Conservation (phyloP, 2,888 invertebrate genomes). For the Ectropis crepuscularia region DNA sequence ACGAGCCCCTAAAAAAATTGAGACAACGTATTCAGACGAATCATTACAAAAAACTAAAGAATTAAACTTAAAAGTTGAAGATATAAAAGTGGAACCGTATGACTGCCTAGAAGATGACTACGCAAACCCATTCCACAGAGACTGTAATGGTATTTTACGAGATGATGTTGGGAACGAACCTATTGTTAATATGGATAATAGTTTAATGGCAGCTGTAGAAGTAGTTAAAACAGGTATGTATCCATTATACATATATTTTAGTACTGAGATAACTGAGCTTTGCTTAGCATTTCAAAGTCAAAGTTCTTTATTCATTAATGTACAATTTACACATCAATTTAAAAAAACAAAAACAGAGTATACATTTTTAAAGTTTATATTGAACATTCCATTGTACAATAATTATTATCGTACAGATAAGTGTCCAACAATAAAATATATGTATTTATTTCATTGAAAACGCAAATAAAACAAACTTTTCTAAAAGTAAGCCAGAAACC, state of each 20-base stretch:
- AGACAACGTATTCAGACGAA: slow-evolving; percentile 18
- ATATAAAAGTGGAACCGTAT: slow-evolving; percentile 54
- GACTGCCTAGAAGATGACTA: slow-evolving; percentile 52
- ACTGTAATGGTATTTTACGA: slow-evolving; percentile 55
- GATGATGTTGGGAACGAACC: slow-evolving; percentile 46
- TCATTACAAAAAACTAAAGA: slow-evolving; percentile 14
- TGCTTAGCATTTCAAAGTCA: too few relatives aligned
- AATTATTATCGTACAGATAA: too few relatives aligned
- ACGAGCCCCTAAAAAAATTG: not conserved
- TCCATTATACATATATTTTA: slow-evolving; percentile 2
- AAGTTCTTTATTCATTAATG: too few relatives aligned
- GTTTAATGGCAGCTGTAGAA: slow-evolving; percentile 56
- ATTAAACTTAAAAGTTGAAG: slow-evolving; percentile 29
- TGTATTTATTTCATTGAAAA: too few relatives aligned
- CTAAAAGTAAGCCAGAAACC: too few relatives aligned
- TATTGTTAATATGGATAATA: slow-evolving; percentile 58
- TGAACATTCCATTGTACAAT: too few relatives aligned
- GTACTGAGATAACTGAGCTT: too few relatives aligned
- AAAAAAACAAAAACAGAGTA: too few relatives aligned
- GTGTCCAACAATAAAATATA: too few relatives aligned
- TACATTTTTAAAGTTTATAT: too few relatives aligned
- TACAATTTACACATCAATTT: too few relatives aligned
- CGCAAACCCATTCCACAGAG: slow-evolving; percentile 58
- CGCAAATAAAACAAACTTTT: too few relatives aligned
- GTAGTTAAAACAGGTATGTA: slow-evolving; percentile 59